Conservation (phyloP, 2,797 vertebrate species). For the Falco naumanni region DNA sequence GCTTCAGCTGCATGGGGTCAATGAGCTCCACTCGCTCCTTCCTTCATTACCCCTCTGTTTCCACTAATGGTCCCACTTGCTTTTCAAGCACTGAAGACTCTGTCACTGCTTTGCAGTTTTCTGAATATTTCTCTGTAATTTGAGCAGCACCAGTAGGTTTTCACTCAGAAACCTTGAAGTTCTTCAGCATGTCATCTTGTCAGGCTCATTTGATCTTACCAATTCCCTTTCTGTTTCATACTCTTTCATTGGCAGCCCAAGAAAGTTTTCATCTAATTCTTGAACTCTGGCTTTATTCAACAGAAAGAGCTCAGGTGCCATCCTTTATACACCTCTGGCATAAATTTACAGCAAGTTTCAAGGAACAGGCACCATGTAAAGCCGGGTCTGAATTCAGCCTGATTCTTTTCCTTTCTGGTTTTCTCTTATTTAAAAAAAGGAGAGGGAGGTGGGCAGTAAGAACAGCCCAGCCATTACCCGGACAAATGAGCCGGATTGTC, state of each 20-base stretch:
- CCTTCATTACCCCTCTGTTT: conserved; percentile 50
- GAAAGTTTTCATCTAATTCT: conserved; percentile 1
- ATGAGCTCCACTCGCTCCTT: neutral
- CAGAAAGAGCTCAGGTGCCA: neutral
- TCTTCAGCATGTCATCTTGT: neutral
- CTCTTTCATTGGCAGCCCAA: neutral
- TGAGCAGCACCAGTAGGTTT: conserved; percentile 29
- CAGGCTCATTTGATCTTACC: conserved; percentile 35
- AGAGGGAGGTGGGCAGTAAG: neutral
- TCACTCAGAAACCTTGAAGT: conserved; percentile 6
- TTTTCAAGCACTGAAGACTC: conserved; percentile 32
- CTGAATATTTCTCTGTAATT: conserved; percentile 58
- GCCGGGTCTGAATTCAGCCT: neutral
- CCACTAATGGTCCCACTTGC: conserved; percentile 48
- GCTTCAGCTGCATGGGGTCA: neutral
- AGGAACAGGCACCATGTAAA: neutral
- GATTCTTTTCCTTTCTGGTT: neutral
- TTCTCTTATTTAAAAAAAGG: neutral
- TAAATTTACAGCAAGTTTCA: neutral
- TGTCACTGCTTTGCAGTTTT: conserved; percentile 13
- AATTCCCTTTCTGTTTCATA: neutral
- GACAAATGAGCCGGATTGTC: fast-evolving
- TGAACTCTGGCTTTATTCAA: neutral
- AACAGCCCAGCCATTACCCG: fast-evolving
- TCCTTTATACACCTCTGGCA: neutral